Evolutionary conservation across 1,140 invertebrate species (phyloP).

Genomic region (Sycobia sp.): DNA sequence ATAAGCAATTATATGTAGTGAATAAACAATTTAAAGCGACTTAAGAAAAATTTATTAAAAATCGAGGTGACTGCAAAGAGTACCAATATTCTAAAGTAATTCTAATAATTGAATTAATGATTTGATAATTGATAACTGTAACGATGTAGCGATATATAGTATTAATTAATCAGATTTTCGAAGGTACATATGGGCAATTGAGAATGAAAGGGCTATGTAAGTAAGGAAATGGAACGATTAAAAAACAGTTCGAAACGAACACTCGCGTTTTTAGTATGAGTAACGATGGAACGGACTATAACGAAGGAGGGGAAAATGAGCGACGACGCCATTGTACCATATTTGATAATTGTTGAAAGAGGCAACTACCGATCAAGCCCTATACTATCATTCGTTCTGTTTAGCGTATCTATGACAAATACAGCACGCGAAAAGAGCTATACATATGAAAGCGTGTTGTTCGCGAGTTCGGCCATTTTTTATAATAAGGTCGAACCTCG

Average conservation of each 20-base stretch:
- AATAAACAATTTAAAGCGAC: conserved; percentile 11
- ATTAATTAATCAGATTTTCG: conserved; percentile 42
- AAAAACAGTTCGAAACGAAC: too few relatives aligned
- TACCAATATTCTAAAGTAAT: conserved; percentile 65
- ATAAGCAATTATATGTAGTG: conserved; percentile 31
- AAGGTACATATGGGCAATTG: conserved; percentile 36
- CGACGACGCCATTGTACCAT: conserved; percentile 50
- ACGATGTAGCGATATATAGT: conserved; percentile 57
- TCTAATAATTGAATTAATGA: conserved; percentile 62
- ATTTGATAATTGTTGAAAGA: too few relatives aligned
- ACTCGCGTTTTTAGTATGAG: conserved; percentile 50
- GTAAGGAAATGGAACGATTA: conserved; percentile 38
- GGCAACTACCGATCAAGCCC: too few relatives aligned
- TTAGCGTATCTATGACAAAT: conserved; percentile 2
- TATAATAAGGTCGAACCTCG: too few relatives aligned
- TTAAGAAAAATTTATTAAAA: conserved; percentile 27
- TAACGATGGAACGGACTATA: not conserved
- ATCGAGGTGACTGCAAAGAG: conserved; percentile 38
- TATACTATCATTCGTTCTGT: conserved; percentile 34
- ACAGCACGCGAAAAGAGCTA: not conserved
- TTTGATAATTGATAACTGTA: conserved; percentile 63
- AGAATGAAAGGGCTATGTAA: conserved; percentile 43
- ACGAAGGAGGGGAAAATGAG: too few relatives aligned
- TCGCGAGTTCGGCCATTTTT: too few relatives aligned
- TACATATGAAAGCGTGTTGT: too few relatives aligned